A percentile compares a stretch with the other conserved stretches of the same genome.
Conservation (phyloP, 2,888 invertebrate genomes). For the Hypsopygia costalis region DNA sequence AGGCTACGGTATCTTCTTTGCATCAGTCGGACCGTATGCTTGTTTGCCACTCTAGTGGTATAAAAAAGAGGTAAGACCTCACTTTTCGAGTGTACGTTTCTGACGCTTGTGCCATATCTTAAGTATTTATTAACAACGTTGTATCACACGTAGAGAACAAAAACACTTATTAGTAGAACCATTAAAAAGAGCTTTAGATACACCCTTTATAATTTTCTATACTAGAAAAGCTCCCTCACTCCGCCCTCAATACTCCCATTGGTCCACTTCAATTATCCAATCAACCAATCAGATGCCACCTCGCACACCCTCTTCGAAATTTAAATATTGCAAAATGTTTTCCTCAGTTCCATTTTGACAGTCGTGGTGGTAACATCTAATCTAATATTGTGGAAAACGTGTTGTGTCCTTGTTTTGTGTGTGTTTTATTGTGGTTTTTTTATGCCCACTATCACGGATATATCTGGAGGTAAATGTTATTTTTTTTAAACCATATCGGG, state of each 20-base stretch:
- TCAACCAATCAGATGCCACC: slow-evolving; percentile 43
- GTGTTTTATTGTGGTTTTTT: slow-evolving; percentile 25
- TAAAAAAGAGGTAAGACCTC: too few relatives aligned
- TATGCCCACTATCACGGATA: slow-evolving; percentile 67
- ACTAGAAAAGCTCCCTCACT: slow-evolving; percentile 20
- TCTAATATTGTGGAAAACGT: slow-evolving; percentile 3
- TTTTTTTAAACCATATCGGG: too few relatives aligned
- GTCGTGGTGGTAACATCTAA: slow-evolving; percentile 22
- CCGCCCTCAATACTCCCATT: slow-evolving; percentile 39
- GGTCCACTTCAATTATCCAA: slow-evolving; percentile 25
- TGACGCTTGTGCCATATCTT: too few relatives aligned
- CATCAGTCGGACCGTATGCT: too few relatives aligned
- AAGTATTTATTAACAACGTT: too few relatives aligned
- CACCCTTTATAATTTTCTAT: too few relatives aligned
- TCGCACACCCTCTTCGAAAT: slow-evolving; percentile 51
- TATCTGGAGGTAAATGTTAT: slow-evolving; percentile 34
- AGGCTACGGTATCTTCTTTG: too few relatives aligned
- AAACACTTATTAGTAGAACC: too few relatives aligned
- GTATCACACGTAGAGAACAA: too few relatives aligned
- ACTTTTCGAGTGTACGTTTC: too few relatives aligned
- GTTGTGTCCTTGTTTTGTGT: slow-evolving; percentile 11
- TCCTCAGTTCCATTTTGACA: slow-evolving; percentile 37
- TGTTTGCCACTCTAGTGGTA: too few relatives aligned
- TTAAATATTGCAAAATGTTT: slow-evolving; percentile 39
- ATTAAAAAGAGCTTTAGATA: too few relatives aligned